phyloP scores from a whole-genome alignment of 2,113 vertebrate genomes.

The Puffinus mauretanicus region DNA sequence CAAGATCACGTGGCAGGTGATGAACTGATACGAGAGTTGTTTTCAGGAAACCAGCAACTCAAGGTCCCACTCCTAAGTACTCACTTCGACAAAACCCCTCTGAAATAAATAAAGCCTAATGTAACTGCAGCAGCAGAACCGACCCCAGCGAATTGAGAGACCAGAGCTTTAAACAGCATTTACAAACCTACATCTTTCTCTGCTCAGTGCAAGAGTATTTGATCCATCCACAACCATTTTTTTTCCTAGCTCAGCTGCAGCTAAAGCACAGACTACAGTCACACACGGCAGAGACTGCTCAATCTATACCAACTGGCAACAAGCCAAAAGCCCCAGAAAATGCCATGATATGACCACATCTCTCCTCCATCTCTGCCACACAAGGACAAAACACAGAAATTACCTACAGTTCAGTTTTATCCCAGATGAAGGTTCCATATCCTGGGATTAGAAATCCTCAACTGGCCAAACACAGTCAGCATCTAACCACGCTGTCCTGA shows the following conservation, averaged over 20 bases:
- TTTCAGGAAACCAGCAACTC: background rate
- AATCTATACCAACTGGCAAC: background rate
- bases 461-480: background rate
- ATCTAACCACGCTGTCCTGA: background rate
- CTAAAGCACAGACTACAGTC: background rate
- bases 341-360: accelerated
- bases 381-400: background rate
- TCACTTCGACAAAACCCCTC: background rate
- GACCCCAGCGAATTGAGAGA: accelerated
- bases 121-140: background rate
- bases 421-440: background rate
- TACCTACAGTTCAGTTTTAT: background rate
- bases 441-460: background rate
- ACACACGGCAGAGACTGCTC: background rate
- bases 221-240: background rate
- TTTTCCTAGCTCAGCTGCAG: background rate
- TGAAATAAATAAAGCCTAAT: background rate
- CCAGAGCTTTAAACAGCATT: background rate
- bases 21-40: background rate
- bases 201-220: background rate
- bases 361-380: background rate
- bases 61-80: background rate
- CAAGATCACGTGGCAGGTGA: background rate
- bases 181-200: background rate
- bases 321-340: background rate